A percentile compares a stretch with the other conserved stretches of the same genome.
phyloP scores from a whole-genome alignment of 2,888 invertebrate genomes.

The Morpho helenor region DNA sequence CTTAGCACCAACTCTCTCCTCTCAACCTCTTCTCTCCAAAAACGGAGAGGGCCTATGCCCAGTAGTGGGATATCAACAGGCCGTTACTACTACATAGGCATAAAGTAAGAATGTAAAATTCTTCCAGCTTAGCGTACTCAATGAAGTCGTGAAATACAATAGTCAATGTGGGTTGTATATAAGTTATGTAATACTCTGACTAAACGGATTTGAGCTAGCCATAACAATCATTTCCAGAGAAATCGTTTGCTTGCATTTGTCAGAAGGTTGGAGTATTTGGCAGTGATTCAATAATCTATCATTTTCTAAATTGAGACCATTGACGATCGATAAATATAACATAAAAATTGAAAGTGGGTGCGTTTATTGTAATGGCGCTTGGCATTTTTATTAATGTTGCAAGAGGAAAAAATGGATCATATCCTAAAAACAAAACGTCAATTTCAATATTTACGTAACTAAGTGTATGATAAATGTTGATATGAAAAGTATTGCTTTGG shows the following conservation, averaged over 20 bases:
- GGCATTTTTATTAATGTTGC: conserved; percentile 3
- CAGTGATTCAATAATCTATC: conserved; percentile 42
- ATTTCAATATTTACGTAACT: too few relatives aligned
- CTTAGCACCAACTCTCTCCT: too few relatives aligned
- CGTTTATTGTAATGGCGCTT: conserved; percentile 13
- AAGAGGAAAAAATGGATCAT: conserved; percentile 2
- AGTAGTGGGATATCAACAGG: too few relatives aligned
- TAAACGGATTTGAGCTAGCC: conserved; percentile 33
- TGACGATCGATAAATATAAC: conserved; percentile 25
- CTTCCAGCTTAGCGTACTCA: too few relatives aligned
- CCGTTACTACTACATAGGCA: too few relatives aligned
- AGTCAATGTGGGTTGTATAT: neutral
- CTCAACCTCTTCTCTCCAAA: too few relatives aligned
- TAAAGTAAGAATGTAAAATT: too few relatives aligned
- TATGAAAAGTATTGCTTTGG: too few relatives aligned
- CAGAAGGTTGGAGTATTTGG: conserved; percentile 41
- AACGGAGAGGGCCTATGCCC: too few relatives aligned
- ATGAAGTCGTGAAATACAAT: too few relatives aligned
- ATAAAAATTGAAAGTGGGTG: conserved; percentile 11
- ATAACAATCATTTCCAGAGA: conserved; percentile 39
- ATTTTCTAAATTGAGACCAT: conserved; percentile 34
- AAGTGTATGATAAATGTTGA: too few relatives aligned
- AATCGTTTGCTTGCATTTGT: conserved; percentile 30
- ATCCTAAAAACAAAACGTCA: neutral
- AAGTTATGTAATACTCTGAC: conserved; percentile 23